These are phyloP conservation scores for Mizuhopecten yessoensis DNA, from an alignment of 1,140 invertebrate genomes.

Conservation along the genomic window DNA sequence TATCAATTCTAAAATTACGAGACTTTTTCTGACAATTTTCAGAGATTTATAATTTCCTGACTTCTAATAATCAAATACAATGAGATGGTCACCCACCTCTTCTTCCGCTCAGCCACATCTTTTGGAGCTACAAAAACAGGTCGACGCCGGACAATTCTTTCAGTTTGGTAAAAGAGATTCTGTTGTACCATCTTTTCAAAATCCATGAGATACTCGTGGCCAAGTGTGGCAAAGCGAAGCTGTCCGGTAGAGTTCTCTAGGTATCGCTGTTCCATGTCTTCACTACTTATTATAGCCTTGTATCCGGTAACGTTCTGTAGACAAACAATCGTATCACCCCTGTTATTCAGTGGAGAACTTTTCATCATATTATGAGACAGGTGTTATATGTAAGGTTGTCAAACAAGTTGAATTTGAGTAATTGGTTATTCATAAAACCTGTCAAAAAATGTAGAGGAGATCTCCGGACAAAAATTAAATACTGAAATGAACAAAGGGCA, in stretches of 20 bases:
- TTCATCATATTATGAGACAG: neutral
- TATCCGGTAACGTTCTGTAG: constrained; percentile 46
- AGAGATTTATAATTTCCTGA: no score
- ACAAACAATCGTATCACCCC: neutral
- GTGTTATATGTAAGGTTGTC: no score
- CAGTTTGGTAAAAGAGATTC: constrained; percentile 60
- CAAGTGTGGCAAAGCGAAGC: constrained; percentile 59
- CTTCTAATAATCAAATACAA: no score
- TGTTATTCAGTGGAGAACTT: no score
- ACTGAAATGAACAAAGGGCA: no score
- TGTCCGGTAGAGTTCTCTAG: constrained; percentile 54
- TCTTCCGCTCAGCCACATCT: constrained; percentile 58
- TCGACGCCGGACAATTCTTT: constrained; percentile 61
- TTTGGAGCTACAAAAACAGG: constrained; percentile 64
- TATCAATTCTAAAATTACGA: no score
- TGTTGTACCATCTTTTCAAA: constrained; percentile 69
- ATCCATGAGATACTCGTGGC: constrained; percentile 64
- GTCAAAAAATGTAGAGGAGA: no score
- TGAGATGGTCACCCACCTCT: constrained; percentile 51
- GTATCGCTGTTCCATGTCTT: constrained; percentile 60
- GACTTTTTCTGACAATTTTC: no score
- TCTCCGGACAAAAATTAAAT: no score
- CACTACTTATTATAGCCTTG: constrained; percentile 55
- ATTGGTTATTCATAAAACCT: no score
- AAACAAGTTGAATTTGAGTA: no score